Base-by-base conservation (phyloP, 1,140 invertebrate genomes). In the Medauroidea extradentata region DNA sequence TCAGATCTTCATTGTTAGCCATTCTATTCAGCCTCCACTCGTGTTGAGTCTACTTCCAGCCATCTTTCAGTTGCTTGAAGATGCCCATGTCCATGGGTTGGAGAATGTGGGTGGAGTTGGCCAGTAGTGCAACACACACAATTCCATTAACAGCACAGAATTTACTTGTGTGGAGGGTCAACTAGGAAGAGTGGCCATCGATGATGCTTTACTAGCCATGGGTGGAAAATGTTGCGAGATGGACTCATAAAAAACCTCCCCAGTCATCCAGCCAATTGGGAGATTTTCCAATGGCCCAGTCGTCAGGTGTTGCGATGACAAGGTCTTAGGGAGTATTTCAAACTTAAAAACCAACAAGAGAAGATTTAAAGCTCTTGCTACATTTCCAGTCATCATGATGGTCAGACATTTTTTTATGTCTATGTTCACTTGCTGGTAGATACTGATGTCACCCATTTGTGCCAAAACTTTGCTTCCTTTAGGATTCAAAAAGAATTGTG, bases 61-160 rank as follows among this genome's bases (percentile, higher is more conserved):
- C 43, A 4, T 24, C 50, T 64, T 74, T 73, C 23, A 74, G 24
- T 29, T 66, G 65, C 53, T 62, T 60, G 51, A 75, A 78, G 3
- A 75, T 64, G 24, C 63, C 67, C 1, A 77, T 71, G 59, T 11
- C 29, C 29, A 34, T 34, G 4, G 29, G 29, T 34, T 34, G 29
- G 29, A 76, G 56, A 4, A 78, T 70, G 59, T 77, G 75, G 11
- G 76, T 75, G 8, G 72, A 64, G 63, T 76, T 78, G 1, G 75
- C 70, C 7, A 64, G 66, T 13, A 78, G 62, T n/a, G 70, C 68
- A 34, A 74, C 70, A 29, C 77, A 60, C 58, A 77, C 70, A 24
- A 77, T 71, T n/a, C 63, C 60, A 63, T 75, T 66, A 51, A 69
- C 46, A 21, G 63, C 41, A 61, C 76, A 77, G 49, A 74, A 72